phyloP scores from a whole-genome alignment of 37 sponge, comb jelly and placozoan genomes.

The Chondrilla cf. caribensis region DNA sequence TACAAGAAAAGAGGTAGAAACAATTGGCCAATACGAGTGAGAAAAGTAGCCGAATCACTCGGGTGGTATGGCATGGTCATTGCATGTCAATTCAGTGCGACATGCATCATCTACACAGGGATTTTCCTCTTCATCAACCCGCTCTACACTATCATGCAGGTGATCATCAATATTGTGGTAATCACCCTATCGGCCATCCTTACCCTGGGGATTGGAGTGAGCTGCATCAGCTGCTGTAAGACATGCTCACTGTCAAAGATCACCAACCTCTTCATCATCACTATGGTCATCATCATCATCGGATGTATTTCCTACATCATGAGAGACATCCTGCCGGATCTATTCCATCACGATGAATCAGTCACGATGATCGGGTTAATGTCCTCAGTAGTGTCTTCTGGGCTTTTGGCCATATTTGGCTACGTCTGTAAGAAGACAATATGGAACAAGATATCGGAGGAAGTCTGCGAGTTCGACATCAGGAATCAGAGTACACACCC shows the following conservation, averaged over 20 bases:
- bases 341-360: not conserved
- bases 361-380: not conserved
- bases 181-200: not conserved
- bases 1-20: not conserved
- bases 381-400: conserved; percentile 12
- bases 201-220: not conserved
- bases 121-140: conserved; percentile 22
- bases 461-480: conserved; percentile 1
- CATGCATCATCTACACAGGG: not conserved
- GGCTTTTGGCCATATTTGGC: not conserved
- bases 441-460: conserved; percentile 2
- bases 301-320: not conserved
- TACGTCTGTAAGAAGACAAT: not conserved
- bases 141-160: not conserved
- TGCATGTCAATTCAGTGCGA: not conserved
- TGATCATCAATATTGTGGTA: no score
- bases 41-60: not conserved
- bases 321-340: not conserved
- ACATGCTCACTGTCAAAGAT: not conserved
- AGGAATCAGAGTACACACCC: no score
- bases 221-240: not conserved
- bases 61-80: conserved; percentile 6
- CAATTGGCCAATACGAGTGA: not conserved
- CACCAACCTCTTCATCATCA: not conserved
- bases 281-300: not conserved